Conservation (phyloP, 2,113 vertebrate species). For the Amphiprion percula region DNA sequence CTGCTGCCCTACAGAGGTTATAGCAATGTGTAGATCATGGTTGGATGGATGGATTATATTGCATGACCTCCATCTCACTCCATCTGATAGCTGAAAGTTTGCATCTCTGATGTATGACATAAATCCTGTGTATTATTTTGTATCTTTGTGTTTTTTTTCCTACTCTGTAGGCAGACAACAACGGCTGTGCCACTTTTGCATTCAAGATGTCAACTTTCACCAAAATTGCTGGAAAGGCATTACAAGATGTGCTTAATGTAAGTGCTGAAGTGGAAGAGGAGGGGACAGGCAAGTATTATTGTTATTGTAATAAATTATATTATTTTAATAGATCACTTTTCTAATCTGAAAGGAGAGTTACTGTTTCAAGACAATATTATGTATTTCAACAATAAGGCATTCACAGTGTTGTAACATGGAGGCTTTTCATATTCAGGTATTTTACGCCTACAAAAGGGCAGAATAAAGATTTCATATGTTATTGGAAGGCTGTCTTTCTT, state of each 20-base stretch:
- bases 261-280: conserved; percentile 62
- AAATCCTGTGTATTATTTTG: no score
- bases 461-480: conserved; percentile 11
- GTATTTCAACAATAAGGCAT: background rate
- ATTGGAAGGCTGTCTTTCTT: conserved; percentile 74
- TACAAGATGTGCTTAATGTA: background rate
- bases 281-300: conserved; percentile 71
- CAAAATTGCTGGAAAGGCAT: background rate
- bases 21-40: no score
- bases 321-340: no score
- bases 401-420: background rate
- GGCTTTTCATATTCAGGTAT: conserved; percentile 43
- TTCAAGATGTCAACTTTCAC: conserved; percentile 58
- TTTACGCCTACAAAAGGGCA: background rate
- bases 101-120: no score
- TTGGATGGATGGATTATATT: no score
- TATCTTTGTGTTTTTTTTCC: no score
- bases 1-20: no score
- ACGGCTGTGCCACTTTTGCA: conserved; percentile 66
- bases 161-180: conserved; percentile 19
- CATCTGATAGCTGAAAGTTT: no score
- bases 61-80: no score
- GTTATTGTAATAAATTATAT: no score
- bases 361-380: background rate
- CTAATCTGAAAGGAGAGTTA: no score